These are phyloP conservation scores for Ceriagrion tenellum DNA, from an alignment of 2,888 invertebrate species.

Conservation along the genomic window DNA sequence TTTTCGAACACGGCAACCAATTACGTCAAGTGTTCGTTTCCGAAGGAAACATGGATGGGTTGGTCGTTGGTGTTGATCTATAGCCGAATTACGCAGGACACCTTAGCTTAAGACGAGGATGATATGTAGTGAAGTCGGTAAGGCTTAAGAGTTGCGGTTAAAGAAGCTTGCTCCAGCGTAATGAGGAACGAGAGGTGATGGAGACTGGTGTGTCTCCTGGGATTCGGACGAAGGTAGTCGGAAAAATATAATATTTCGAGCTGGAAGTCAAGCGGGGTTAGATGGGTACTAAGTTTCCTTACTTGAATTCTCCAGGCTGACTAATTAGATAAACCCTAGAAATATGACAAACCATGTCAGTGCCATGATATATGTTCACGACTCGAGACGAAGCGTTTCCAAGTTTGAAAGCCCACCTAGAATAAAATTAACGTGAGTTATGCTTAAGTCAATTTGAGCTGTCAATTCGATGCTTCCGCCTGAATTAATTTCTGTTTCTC, in stretches of 20 bases:
- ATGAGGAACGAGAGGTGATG: background rate
- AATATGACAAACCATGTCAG: background rate
- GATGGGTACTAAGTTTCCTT: background rate
- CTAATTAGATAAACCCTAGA: background rate
- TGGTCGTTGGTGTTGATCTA: background rate
- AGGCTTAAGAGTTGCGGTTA: background rate
- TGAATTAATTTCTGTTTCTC: background rate
- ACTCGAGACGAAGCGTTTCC: background rate
- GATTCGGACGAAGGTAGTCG: background rate
- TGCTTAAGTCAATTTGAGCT: background rate
- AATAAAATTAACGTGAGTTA: background rate
- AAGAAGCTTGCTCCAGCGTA: background rate
- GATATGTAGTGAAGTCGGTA: background rate
- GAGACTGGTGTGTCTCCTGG: background rate
- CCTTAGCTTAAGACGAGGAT: background rate
- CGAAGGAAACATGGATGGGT: background rate
- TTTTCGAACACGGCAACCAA: conserved; percentile 9
- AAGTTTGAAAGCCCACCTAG: background rate
- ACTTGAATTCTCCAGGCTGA: background rate
- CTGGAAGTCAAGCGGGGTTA: background rate
- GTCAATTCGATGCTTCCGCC: background rate
- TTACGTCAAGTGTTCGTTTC: conserved; percentile 11
- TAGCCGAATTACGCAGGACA: background rate
- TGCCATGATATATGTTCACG: background rate
- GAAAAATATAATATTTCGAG: background rate